phyloP scores from a whole-genome alignment of 2,888 invertebrate genomes.

The Petrolisthes manimaculis region DNA sequence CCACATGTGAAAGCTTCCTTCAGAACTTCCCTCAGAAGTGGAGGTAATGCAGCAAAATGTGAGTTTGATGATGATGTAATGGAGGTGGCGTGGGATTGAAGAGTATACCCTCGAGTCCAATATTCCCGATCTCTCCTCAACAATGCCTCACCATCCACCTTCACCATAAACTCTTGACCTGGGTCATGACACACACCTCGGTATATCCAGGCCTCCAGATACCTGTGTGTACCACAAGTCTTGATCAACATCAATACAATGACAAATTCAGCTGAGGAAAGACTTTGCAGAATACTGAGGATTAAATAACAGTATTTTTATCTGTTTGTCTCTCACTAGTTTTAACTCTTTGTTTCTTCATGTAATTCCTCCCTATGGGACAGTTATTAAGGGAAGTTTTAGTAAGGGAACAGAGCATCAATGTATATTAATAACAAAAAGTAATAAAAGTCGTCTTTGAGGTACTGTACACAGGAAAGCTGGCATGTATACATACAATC shows the following conservation, averaged over 20 bases:
- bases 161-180: conserved; percentile 54
- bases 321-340: too few relatives aligned
- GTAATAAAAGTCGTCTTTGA: too few relatives aligned
- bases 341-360: too few relatives aligned
- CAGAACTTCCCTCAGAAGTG: conserved; percentile 40
- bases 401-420: too few relatives aligned
- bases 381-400: too few relatives aligned
- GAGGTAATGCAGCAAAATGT: conserved; percentile 16
- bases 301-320: too few relatives aligned
- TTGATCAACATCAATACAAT: too few relatives aligned
- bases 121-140: conserved; percentile 44
- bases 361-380: too few relatives aligned
- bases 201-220: conserved; percentile 60
- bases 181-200: conserved; percentile 51
- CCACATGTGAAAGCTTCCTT: conserved; percentile 51
- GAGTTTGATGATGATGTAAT: neutral
- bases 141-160: conserved; percentile 32
- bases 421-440: too few relatives aligned
- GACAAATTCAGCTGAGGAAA: too few relatives aligned
- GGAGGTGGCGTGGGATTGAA: neutral
- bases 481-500: neutral
- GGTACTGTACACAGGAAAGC: too few relatives aligned
- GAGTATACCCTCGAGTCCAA: conserved; percentile 58
- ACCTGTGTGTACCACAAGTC: conserved; percentile 25
- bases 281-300: too few relatives aligned